phyloP scores from a whole-genome alignment of 2,888 invertebrate species.

The Mechanitis mazaeus region DNA sequence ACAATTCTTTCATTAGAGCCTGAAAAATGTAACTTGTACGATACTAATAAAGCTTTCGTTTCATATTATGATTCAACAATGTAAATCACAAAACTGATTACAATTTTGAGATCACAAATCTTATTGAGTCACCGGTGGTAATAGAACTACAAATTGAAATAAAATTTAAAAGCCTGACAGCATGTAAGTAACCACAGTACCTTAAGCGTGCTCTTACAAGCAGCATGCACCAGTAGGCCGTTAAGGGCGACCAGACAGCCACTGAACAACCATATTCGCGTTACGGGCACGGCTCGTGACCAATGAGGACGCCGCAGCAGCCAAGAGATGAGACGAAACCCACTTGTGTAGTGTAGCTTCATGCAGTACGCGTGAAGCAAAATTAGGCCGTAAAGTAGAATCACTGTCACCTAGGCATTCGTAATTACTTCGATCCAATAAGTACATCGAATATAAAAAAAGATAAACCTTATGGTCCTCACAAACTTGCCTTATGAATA shows the following conservation, averaged over 20 bases:
- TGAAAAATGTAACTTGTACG: constrained; percentile 31
- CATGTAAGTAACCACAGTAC: constrained; percentile 31
- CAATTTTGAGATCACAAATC: no score
- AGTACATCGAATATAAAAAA: not conserved
- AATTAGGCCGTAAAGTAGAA: constrained; percentile 57
- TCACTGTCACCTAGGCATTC: constrained; percentile 50
- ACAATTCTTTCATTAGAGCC: constrained; percentile 63
- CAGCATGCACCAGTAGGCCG: constrained; percentile 59
- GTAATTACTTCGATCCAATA: not conserved
- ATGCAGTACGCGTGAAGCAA: constrained; percentile 65
- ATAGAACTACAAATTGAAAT: no score
- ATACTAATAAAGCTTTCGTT: no score
- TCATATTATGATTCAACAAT: no score
- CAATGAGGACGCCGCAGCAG: constrained; percentile 57
- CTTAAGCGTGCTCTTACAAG: constrained; percentile 59
- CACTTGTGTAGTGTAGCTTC: constrained; percentile 68
- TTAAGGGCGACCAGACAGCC: constrained; percentile 53
- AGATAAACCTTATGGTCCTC: not conserved
- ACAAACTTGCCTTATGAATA: constrained; percentile 53
- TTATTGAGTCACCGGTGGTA: no score
- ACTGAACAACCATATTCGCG: constrained; percentile 52
- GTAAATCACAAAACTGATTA: no score
- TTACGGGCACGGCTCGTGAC: constrained; percentile 44
- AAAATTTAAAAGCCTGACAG: not conserved
- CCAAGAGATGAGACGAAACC: constrained; percentile 55